A percentile compares a stretch with the other conserved stretches of the same genome.
phyloP scores from a whole-genome alignment of 1,140 invertebrate species.

The Tetragonula clypearis region DNA sequence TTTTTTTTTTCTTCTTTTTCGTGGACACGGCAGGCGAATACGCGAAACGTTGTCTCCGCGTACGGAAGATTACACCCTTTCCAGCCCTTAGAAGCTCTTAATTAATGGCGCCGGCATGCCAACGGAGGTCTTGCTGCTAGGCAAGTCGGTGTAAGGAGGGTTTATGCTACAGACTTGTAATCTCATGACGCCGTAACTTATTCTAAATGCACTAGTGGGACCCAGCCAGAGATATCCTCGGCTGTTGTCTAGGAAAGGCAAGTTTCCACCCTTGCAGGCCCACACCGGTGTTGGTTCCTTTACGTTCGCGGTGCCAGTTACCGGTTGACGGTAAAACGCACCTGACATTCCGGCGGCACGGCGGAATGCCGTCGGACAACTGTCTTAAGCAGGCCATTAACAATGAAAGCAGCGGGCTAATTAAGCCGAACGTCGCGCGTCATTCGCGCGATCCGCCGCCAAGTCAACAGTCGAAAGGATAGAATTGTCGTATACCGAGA shows the following conservation, averaged over 20 bases:
- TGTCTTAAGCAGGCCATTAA: constrained; percentile 42
- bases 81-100: constrained; percentile 79
- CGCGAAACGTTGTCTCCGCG: constrained; percentile 54
- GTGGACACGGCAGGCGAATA: constrained; percentile 49
- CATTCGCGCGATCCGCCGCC: not conserved
- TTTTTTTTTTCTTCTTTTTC: constrained; percentile 42
- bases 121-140: constrained; percentile 54
- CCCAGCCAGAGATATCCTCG: constrained; percentile 72
- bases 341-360: constrained; percentile 55
- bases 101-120: constrained; percentile 76
- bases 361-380: constrained; percentile 49
- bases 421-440: constrained; percentile 8
- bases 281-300: constrained; percentile 29
- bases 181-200: constrained; percentile 81
- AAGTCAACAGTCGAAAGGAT: too few species aligned
- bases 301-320: constrained; percentile 38
- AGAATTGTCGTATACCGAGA: too few species aligned
- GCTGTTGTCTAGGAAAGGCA: constrained; percentile 68
- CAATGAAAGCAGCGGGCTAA: constrained; percentile 24
- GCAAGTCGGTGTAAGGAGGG: constrained; percentile 71
- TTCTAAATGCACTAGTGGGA: constrained; percentile 81
- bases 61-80: constrained; percentile 75
- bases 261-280: constrained; percentile 70
- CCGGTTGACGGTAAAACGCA: constrained; percentile 60
- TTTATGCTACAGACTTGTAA: constrained; percentile 81